Percentiles rank a stretch among this genome's conserved stretches.
Evolutionary conservation across 2,113 vertebrate genomes (phyloP).

Genomic region (Circaetus gallicus): DNA sequence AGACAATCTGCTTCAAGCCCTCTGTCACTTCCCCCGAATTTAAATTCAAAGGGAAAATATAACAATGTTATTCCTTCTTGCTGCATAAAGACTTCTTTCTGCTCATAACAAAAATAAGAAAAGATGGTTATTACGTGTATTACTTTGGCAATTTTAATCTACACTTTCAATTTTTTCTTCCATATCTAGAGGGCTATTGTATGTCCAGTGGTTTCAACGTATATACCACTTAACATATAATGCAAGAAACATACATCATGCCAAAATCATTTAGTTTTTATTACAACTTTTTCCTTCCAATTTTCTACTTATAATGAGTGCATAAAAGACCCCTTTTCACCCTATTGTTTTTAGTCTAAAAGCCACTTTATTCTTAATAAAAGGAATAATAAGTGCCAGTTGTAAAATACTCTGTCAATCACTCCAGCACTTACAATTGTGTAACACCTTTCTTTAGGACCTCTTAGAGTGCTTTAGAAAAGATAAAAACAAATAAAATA

Average conservation of each 20-base stretch:
- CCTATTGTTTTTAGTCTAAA: constrained; percentile 79
- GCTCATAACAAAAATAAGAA: constrained; percentile 44
- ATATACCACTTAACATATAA: constrained; percentile 50
- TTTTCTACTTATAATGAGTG: constrained; percentile 76
- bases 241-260: constrained; percentile 33
- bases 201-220: constrained; percentile 31
- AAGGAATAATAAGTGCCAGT: constrained; percentile 74
- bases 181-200: constrained; percentile 18
- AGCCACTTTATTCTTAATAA: constrained; percentile 76
- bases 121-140: constrained; percentile 25
- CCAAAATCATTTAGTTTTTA: constrained; percentile 71
- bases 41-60: constrained; percentile 7
- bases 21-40: not conserved
- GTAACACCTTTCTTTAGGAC: constrained; percentile 65
- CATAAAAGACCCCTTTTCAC: constrained; percentile 73
- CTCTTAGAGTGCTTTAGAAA: constrained; percentile 73
- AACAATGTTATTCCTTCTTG: constrained; percentile 22
- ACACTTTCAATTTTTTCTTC: constrained; percentile 24
- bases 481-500: constrained; percentile 77
- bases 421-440: constrained; percentile 69
- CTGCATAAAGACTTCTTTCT: constrained; percentile 51
- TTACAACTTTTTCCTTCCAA: constrained; percentile 69
- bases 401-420: constrained; percentile 80
- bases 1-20: not conserved
- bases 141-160: constrained; percentile 42